These are phyloP conservation scores for Lacerta bilineata DNA, from an alignment of 2,797 vertebrate species.

Conservation along the genomic window DNA sequence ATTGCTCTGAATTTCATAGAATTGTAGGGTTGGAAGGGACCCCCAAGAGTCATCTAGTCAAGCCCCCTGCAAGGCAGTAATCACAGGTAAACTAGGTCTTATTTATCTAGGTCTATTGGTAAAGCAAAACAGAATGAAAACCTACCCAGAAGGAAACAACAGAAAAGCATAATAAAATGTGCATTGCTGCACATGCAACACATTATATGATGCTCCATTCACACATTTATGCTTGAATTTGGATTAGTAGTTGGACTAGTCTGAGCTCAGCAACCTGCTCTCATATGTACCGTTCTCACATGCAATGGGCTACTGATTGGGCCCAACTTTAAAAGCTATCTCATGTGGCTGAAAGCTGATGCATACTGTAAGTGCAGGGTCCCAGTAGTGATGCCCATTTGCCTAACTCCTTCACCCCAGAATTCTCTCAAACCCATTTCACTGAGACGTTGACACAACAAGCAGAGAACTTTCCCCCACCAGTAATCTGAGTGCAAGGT, in stretches of 20 bases:
- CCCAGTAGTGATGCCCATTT: background rate
- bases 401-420: background rate
- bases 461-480: background rate
- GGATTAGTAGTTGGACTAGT: background rate
- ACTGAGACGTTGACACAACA: background rate
- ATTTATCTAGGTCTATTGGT: no score
- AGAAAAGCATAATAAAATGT: background rate
- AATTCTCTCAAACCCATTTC: background rate
- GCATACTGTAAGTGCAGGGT: background rate
- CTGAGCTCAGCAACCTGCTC: background rate
- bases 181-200: background rate
- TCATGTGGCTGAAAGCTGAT: background rate
- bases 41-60: no score
- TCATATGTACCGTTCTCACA: background rate
- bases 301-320: background rate
- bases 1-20: no score
- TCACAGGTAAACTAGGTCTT: no score
- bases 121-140: conserved; percentile 21
- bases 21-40: no score
- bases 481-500: background rate
- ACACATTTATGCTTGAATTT: background rate
- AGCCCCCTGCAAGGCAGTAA: no score
- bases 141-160: background rate
- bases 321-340: background rate
- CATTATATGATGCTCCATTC: background rate